Conservation (phyloP, 2,797 vertebrate species). For the Monodelphis domestica region DNA sequence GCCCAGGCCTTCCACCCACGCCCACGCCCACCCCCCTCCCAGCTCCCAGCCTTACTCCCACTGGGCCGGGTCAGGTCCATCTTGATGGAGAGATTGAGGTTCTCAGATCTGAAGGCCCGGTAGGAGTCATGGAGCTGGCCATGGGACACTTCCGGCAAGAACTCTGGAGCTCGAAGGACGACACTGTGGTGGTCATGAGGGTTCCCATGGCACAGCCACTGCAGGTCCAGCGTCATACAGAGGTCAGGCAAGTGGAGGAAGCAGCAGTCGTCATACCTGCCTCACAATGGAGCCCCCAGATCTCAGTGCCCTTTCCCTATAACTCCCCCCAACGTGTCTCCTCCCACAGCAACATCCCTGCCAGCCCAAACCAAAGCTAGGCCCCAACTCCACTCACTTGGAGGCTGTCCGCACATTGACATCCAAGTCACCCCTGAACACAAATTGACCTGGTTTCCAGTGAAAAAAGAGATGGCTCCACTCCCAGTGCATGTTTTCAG, state of each 20-base stretch:
- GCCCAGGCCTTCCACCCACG: slow-evolving; percentile 38
- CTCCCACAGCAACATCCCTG: accelerated
- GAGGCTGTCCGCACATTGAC: slow-evolving; percentile 98
- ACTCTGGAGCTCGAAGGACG: slow-evolving; percentile 93
- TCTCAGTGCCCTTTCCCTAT: background rate
- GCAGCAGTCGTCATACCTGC: slow-evolving; percentile 98
- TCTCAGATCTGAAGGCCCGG: slow-evolving; percentile 97
- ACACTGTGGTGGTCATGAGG: slow-evolving; percentile 96
- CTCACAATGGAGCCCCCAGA: slow-evolving; percentile 27
- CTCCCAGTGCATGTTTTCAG: slow-evolving; percentile 99
- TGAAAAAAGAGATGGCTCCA: slow-evolving; percentile 95
- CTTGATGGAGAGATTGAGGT: slow-evolving; percentile 96
- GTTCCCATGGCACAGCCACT: slow-evolving; percentile 98
- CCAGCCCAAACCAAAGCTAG: accelerated
- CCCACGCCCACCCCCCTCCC: too few relatives aligned
- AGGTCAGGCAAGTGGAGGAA: slow-evolving; percentile 96
- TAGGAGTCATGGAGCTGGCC: slow-evolving; percentile 97
- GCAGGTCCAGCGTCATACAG: slow-evolving; percentile 96
- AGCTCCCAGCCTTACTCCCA: slow-evolving; percentile 86
- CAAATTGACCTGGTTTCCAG: slow-evolving; percentile 96
- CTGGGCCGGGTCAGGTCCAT: slow-evolving; percentile 94
- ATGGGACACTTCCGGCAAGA: slow-evolving; percentile 91
- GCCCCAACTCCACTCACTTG: slow-evolving; percentile 88
- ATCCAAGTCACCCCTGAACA: slow-evolving; percentile 95
- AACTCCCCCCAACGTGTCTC: slow-evolving; percentile 17